Evolutionary conservation across 92 coral and sea anemone species (phyloP).

Genomic region (Porites rus): DNA sequence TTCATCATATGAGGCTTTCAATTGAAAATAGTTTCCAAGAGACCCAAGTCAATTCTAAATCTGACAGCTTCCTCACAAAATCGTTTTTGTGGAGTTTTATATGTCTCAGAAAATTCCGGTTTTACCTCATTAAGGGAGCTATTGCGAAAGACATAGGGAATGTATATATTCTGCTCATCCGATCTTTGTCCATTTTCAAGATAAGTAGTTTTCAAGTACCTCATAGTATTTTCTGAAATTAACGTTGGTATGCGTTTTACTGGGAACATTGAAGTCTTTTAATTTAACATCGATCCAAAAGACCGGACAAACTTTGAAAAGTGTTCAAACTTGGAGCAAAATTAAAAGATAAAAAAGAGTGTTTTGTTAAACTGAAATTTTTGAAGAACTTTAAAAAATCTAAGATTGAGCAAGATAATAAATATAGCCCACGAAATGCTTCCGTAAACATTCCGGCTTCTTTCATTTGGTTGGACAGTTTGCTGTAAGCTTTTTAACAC

Average conservation of each 20-base stretch:
- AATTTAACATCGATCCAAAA: not conserved
- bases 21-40: constrained; percentile 1
- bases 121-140: not conserved
- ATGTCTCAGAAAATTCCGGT: constrained; percentile 30
- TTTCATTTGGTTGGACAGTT: not conserved
- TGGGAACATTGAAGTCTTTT: too few relatives aligned
- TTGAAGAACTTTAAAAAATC: not conserved
- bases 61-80: constrained; percentile 30
- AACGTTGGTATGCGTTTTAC: too few relatives aligned
- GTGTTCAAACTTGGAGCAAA: not conserved
- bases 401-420: not conserved
- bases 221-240: too few relatives aligned
- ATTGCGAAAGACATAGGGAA: not conserved
- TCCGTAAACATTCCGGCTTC: constrained; percentile 12
- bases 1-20: constrained; percentile 21
- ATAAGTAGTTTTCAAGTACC: not conserved
- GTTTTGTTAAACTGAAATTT: not conserved
- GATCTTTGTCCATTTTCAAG: not conserved
- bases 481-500: not conserved
- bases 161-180: too few relatives aligned
- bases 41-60: not conserved
- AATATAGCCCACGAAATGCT: not conserved
- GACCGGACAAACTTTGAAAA: not conserved
- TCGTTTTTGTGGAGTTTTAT: constrained; percentile 6
- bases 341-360: not conserved